phyloP scores from a whole-genome alignment of 2,113 vertebrate species.

The Tragelaphus strepsiceros region DNA sequence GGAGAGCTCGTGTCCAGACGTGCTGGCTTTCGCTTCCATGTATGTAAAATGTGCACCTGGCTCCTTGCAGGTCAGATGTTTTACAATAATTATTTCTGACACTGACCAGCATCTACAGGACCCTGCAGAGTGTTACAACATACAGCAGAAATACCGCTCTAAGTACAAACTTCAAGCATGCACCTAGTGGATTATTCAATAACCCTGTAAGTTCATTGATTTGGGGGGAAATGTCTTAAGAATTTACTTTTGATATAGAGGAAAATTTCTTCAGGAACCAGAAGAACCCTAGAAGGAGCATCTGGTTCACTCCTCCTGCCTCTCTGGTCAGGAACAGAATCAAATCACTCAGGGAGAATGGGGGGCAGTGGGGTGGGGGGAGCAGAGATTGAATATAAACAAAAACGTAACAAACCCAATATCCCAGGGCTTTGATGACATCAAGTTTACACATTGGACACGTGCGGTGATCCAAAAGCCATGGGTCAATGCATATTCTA shows the following conservation, averaged over 20 bases:
- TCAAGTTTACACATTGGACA: conserved; percentile 90
- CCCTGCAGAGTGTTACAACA: not conserved
- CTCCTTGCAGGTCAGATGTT: not conserved
- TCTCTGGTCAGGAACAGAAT: conserved; percentile 35
- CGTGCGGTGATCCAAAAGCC: conserved; percentile 87
- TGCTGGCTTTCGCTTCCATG: not conserved
- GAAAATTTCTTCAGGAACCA: not conserved
- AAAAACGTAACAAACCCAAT: conserved; percentile 82
- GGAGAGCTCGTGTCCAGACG: not conserved
- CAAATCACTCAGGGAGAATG: not conserved
- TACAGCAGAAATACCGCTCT: not conserved
- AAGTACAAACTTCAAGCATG: not conserved
- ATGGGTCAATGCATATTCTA: conserved; percentile 86
- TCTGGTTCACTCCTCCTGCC: not conserved
- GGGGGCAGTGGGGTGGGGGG: not conserved
- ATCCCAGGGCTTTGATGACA: conserved; percentile 88
- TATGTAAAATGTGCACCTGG: not conserved
- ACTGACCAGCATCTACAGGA: not conserved
- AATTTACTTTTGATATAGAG: conserved; percentile 8
- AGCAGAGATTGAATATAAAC: conserved; percentile 58
- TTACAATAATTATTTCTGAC: not conserved
- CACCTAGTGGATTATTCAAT: not conserved
- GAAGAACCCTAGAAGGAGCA: not conserved
- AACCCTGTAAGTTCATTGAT: not conserved
- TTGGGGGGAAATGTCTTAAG: not conserved